Conservation (phyloP, 2,113 vertebrate genomes). For the Stercorarius parasiticus region DNA sequence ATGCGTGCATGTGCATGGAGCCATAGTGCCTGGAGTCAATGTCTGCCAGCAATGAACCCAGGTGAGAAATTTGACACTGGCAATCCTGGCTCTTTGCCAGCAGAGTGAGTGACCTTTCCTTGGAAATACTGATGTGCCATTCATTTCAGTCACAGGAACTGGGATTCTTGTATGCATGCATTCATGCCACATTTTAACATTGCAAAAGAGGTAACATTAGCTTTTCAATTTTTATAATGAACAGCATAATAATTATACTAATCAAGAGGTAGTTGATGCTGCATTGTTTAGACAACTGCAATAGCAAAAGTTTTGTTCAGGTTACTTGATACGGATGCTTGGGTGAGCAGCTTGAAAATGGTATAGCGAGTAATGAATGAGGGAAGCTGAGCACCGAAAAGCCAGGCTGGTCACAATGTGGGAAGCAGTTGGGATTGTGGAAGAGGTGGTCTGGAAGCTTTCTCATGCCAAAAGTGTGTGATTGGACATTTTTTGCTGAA, state of each 20-base stretch:
- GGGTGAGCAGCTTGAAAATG: neutral
- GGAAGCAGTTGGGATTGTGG: neutral
- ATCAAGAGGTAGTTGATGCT: neutral
- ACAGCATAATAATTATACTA: neutral
- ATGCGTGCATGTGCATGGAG: rapidly evolving
- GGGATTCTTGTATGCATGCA: neutral
- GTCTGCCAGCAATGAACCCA: neutral
- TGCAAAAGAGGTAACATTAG: neutral
- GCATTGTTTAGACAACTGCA: neutral
- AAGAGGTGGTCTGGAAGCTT: neutral
- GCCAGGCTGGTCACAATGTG: neutral
- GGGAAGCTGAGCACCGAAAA: neutral
- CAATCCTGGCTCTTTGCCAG: neutral
- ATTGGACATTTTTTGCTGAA: neutral
- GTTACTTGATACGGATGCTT: neutral
- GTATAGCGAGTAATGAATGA: neutral
- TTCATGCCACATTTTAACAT: neutral
- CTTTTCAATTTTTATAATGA: neutral
- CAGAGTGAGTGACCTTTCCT: neutral
- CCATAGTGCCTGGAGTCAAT: neutral
- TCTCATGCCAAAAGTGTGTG: neutral
- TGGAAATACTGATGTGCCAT: neutral
- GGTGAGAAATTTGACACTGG: neutral
- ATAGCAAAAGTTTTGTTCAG: neutral
- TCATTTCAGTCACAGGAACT: neutral